Base-by-base conservation (phyloP, 1,140 invertebrate genomes). In the Philaenus spumarius region DNA sequence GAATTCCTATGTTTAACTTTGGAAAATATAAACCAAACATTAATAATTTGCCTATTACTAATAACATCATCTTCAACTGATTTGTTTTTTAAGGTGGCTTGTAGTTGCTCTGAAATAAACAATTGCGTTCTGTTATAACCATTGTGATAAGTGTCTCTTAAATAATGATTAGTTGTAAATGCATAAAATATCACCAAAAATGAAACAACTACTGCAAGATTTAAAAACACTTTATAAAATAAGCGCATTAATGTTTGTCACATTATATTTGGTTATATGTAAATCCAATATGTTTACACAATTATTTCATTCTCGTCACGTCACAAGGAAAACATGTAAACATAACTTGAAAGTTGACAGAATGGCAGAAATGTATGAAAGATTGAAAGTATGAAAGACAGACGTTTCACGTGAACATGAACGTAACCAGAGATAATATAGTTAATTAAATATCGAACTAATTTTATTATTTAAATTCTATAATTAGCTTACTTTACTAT, bases 21-120 rank as follows among this genome's bases (percentile, higher is more conserved):
- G 0, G 78, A 79, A 67, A 83, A 82, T 52, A 81, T 80, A 46
- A 73, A 77, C 75, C 75, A 78, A 1, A 78, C 65, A 55, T 77
- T 75, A 40, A 50, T 35, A 12, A 30, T 30, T 45, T 55, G 20
- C 12, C 42, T 15, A 37, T 37, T 19, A 2, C 15, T 46, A n/a
- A 12, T 22, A 26, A 6, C 23, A 19, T 2, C 35, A 20, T 20
- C 42, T 37, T 24, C 14, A 42, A 14, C n/a, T 7, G 15, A 15
- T n/a, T 24, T 30, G 40, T 15, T 15, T 12, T 14, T 45, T 42
- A 45, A 23, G 40, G 26, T 24, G 43, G 40, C 9, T 55, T 39
- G 24, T 23, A 30, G 20, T 26, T 24, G 2, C 22, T 34, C 40
- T 14, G n/a, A 19, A 17, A 11, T 23, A 26, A 24, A 2, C 15